A percentile compares a stretch with the other conserved stretches of the same genome.
These are phyloP conservation scores for Opisthocomus hoazin DNA, from an alignment of 2,113 vertebrate genomes.

Conservation along the genomic window DNA sequence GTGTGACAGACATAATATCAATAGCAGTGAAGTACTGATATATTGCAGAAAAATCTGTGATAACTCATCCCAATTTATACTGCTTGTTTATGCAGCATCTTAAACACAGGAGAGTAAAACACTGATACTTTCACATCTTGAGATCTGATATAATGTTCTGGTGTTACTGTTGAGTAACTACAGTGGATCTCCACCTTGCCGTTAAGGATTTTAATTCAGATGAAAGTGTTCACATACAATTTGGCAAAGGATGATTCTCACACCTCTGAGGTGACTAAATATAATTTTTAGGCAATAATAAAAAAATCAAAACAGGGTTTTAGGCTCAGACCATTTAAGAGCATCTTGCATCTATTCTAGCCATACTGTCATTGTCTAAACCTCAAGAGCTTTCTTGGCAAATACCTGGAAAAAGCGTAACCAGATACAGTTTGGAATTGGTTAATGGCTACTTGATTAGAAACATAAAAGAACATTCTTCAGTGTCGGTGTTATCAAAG, in stretches of 20 bases:
- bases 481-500: neutral
- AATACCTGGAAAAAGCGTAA: neutral
- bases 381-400: neutral
- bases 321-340: neutral
- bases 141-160: neutral
- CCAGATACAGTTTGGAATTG: neutral
- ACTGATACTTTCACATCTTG: neutral
- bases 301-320: neutral
- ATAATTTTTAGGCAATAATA: neutral
- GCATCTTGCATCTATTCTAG: neutral
- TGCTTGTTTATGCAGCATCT: neutral
- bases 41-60: neutral
- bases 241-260: neutral
- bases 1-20: neutral
- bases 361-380: accelerated
- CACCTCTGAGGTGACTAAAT: neutral
- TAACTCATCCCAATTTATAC: neutral
- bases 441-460: neutral
- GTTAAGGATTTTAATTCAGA: neutral
- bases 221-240: neutral
- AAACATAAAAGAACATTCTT: neutral
- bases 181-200: neutral
- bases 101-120: neutral
- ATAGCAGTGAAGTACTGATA: neutral
- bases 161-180: neutral